Base-by-base conservation (phyloP, 2,888 invertebrate species). In the Melolontha melolontha region DNA sequence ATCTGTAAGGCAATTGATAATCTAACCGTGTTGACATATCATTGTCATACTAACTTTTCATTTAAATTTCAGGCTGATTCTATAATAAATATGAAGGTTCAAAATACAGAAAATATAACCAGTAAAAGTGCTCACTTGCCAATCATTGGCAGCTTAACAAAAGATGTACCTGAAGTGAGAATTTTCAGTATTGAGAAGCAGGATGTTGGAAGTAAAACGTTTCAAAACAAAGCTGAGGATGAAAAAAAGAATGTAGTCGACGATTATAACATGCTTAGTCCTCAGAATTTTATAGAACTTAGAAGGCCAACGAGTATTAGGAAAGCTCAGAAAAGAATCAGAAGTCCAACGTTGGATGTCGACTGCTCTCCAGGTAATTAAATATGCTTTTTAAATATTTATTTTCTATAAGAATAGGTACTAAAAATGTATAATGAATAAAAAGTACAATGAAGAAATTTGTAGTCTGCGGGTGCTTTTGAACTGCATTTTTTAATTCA, bases 281-380 rank as follows among this genome's bases (percentile, higher is more conserved):
- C 42, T 12, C 27, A 39, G 11, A 51, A 17, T 51, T 11, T 12
- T 8, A 1, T 10, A 34, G 34, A 51, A 12, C 12, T 10, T 4
- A 72, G 73, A 66, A 78, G 81, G 10, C 34, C 34, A n/a, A 75
- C 81, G 2, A 82, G 78, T 70, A 79, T 78, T 73, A 79, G 77
- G 40, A 83, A 81, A 69, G 79, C 82, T 2, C 71, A 76, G 71
- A 84, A 84, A 73, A 73, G 84, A 47, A 76, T 80, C 54, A 74
- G 83, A 59, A 83, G 82, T 72, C 81, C 82, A 4, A 79, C 77
- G 34, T 75, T 79, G 63, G 82, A 82, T 55, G 76, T 72, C 5
- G 80, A 83, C 5, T 75, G 72, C 68, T 82, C 82, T 54, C 83
- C 83, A 75, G 79, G 83, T 83, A 73, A 5, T 51, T 65, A 7